phyloP scores from a whole-genome alignment of 2,797 vertebrate species.

The Perodicticus potto region DNA sequence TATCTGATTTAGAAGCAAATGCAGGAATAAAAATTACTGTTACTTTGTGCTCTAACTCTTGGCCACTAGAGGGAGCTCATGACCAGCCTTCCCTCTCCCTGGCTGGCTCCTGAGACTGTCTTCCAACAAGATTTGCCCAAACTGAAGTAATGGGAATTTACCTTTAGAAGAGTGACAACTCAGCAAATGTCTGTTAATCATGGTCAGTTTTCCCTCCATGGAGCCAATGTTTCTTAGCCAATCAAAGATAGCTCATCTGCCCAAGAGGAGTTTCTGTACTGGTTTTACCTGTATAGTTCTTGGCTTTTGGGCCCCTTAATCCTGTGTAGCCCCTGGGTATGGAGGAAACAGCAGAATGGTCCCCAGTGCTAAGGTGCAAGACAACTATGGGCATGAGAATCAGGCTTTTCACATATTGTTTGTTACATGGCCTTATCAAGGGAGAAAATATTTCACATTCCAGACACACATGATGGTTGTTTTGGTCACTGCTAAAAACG shows the following conservation, averaged over 20 bases:
- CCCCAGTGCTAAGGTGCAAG: not conserved
- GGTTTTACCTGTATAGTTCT: too few species aligned
- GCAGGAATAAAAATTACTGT: not conserved
- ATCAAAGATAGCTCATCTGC: not conserved
- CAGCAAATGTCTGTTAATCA: not conserved
- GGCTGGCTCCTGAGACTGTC: not conserved
- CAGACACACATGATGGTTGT: not conserved
- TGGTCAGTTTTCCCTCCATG: not conserved
- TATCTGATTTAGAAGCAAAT: slow-evolving; percentile 36
- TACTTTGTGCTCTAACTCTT: not conserved
- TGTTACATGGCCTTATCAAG: not conserved
- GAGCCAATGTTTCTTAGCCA: not conserved
- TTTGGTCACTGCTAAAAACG: not conserved
- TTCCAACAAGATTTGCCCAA: not conserved
- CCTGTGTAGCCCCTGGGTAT: not conserved
- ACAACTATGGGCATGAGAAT: not conserved
- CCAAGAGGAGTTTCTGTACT: not conserved
- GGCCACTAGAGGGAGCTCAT: slow-evolving; percentile 77
- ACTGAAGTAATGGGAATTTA: not conserved
- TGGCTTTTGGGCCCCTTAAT: too few species aligned
- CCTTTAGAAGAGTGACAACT: not conserved
- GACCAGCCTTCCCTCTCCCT: slow-evolving; percentile 47
- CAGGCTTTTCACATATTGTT: not conserved
- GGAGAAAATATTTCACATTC: not conserved
- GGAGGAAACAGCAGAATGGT: not conserved